These are phyloP conservation scores for Paralvinella palmiformis DNA, from an alignment of 1,140 invertebrate genomes.

Conservation along the genomic window DNA sequence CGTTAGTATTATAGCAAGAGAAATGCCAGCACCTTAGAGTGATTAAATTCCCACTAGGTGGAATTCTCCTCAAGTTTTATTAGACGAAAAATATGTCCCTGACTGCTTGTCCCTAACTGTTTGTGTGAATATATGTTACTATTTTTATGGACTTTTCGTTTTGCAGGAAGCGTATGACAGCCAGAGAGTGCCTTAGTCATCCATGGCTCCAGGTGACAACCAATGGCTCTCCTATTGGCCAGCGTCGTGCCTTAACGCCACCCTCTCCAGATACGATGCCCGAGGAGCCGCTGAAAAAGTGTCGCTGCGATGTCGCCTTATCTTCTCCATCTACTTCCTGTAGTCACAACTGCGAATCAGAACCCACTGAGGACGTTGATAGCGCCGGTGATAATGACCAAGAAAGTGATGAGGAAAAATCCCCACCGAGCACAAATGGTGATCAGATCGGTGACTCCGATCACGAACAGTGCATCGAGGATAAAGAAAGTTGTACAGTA, in stretches of 20 bases:
- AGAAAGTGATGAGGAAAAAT: too few relatives aligned
- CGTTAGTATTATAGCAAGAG: neutral
- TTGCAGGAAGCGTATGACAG: slow-evolving; percentile 58
- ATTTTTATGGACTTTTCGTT: neutral
- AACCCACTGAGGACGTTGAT: too few relatives aligned
- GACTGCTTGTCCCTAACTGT: neutral
- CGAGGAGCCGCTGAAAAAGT: slow-evolving; percentile 4
- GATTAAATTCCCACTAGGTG: neutral
- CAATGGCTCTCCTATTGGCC: neutral
- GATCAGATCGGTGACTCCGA: too few relatives aligned
- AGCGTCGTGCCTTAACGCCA: neutral
- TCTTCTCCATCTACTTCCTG: too few relatives aligned
- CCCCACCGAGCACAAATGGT: too few relatives aligned
- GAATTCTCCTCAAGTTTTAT: neutral
- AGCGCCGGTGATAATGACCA: too few relatives aligned
- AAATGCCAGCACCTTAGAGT: neutral
- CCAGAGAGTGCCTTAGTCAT: slow-evolving; percentile 60
- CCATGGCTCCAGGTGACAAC: slow-evolving; percentile 54
- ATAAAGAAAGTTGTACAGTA: too few relatives aligned
- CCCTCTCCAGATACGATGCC: neutral
- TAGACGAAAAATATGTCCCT: neutral
- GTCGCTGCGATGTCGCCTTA: slow-evolving; percentile 9
- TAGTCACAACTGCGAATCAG: too few relatives aligned
- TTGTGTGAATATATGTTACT: neutral
- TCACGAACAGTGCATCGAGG: too few relatives aligned